A percentile compares a stretch with the other conserved stretches of the same genome.
These are phyloP conservation scores for Dysmachus trigonus DNA, from an alignment of 2,888 invertebrate genomes.

Conservation along the genomic window DNA sequence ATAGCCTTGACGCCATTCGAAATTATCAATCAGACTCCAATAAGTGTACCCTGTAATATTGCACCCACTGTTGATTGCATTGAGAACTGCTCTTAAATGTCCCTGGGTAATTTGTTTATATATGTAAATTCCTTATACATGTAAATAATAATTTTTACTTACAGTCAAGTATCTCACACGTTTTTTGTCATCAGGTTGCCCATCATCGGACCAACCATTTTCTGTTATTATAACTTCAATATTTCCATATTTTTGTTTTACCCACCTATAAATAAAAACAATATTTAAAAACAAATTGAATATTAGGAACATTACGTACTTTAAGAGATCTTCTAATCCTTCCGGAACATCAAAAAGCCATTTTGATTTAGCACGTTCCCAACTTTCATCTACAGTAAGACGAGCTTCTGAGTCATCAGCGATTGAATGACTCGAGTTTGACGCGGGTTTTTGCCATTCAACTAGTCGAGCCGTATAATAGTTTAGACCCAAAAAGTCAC, in stretches of 20 bases:
- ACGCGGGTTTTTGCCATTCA: conserved; percentile 50
- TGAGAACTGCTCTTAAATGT: conserved; percentile 56
- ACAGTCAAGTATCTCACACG: conserved; percentile 59
- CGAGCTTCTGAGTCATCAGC: conserved; percentile 64
- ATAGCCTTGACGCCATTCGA: conserved; percentile 58
- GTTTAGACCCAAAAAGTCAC: conserved; percentile 58
- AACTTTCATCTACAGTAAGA: conserved; percentile 52
- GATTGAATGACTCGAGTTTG: conserved; percentile 65
- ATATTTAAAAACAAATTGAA: background rate
- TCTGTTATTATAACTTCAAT: conserved; percentile 69
- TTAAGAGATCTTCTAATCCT: conserved; percentile 54
- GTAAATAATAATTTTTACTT: conserved; percentile 46
- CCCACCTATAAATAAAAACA: conserved; percentile 60
- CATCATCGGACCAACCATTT: conserved; percentile 68
- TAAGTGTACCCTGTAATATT: conserved; percentile 56
- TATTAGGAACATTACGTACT: conserved; percentile 34
- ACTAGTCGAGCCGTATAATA: conserved; percentile 56
- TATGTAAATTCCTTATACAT: background rate
- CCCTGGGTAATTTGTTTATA: conserved; percentile 59
- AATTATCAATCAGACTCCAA: conserved; percentile 60
- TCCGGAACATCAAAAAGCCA: conserved; percentile 58
- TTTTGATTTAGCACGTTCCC: conserved; percentile 55
- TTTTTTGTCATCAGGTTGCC: conserved; percentile 59
- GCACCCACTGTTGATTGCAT: conserved; percentile 56
- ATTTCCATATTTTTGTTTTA: conserved; percentile 68